A percentile compares a stretch with the other conserved stretches of the same genome.
phyloP scores from a whole-genome alignment of 2,113 vertebrate species.

The Ranitomeya imitator region DNA sequence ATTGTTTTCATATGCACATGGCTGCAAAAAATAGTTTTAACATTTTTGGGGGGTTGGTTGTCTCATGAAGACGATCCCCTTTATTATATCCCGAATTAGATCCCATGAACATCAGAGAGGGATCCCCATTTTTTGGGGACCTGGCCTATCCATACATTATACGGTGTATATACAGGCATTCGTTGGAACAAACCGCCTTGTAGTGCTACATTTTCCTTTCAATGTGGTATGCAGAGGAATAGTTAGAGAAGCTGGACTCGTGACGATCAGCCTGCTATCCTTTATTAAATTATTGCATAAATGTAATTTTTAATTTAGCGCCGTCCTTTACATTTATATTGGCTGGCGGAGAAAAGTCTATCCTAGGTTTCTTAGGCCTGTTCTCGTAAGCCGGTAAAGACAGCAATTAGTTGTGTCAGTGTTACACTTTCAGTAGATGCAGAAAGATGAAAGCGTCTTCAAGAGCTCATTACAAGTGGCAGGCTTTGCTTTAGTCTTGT shows the following conservation, averaged over 20 bases:
- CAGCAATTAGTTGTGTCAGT: constrained; percentile 18
- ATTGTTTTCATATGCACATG: too few relatives aligned
- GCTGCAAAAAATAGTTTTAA: too few relatives aligned
- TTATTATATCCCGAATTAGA: not conserved
- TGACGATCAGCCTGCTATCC: not conserved
- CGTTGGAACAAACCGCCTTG: too few relatives aligned
- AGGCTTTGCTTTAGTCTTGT: constrained; percentile 25
- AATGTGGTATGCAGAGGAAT: not conserved
- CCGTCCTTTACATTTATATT: not conserved
- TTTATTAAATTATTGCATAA: not conserved
- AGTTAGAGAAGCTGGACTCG: not conserved
- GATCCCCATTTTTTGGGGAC: not conserved
- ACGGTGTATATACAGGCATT: too few relatives aligned
- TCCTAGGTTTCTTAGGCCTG: not conserved
- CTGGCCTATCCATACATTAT: not conserved
- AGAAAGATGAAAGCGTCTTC: constrained; percentile 19
- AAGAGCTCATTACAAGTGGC: constrained; percentile 19
- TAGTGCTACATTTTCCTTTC: too few relatives aligned
- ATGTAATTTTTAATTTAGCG: not conserved
- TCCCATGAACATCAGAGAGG: not conserved
- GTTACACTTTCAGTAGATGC: constrained; percentile 11
- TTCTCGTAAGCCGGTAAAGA: not conserved
- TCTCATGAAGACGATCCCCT: not conserved
- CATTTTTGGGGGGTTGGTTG: too few relatives aligned
- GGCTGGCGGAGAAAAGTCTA: not conserved